A percentile compares a stretch with the other conserved stretches of the same genome.
Evolutionary conservation across 1,140 invertebrate species (phyloP).

Genomic region (Augochlora pura): DNA sequence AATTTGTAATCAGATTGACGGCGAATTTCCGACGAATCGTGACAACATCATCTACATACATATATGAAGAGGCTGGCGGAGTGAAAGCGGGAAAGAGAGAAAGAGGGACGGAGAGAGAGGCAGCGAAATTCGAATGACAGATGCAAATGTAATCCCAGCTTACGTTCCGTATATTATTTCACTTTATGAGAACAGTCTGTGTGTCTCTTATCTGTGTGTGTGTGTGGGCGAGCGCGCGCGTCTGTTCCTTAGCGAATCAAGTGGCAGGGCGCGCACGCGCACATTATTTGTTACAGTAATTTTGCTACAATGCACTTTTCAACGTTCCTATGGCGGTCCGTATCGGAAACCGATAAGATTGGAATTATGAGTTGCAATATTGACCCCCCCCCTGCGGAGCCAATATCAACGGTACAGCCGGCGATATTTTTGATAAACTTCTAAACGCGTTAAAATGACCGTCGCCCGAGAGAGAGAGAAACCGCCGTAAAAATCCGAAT

Average conservation of each 20-base stretch:
- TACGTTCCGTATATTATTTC: slow-evolving; percentile 43
- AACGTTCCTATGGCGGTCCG: not conserved
- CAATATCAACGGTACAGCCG: slow-evolving; percentile 11
- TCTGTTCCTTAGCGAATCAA: too few relatives aligned
- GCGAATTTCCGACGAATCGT: slow-evolving; percentile 48
- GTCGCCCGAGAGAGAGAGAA: not conserved
- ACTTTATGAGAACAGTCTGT: slow-evolving; percentile 1
- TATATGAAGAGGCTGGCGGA: not conserved
- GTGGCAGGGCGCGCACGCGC: too few relatives aligned
- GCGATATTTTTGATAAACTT: slow-evolving; percentile 12
- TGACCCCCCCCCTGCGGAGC: slow-evolving; percentile 26
- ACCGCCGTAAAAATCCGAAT: not conserved
- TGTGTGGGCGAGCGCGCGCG: too few relatives aligned
- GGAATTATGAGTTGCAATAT: slow-evolving; percentile 41
- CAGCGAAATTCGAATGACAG: slow-evolving; percentile 39
- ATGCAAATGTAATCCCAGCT: slow-evolving; percentile 47
- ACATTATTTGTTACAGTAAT: slow-evolving; percentile 30
- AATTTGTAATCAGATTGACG: slow-evolving; percentile 57
- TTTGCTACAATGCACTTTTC: slow-evolving; percentile 40
- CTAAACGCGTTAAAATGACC: not conserved
- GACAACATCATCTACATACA: slow-evolving; percentile 46
- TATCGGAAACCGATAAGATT: slow-evolving; percentile 38
- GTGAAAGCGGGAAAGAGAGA: not conserved
- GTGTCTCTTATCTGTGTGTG: too few relatives aligned
- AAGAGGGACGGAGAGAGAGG: slow-evolving; percentile 3